Evolutionary conservation across 2,888 invertebrate species (phyloP).

Genomic region (Sphaerophoria rueppellii): DNA sequence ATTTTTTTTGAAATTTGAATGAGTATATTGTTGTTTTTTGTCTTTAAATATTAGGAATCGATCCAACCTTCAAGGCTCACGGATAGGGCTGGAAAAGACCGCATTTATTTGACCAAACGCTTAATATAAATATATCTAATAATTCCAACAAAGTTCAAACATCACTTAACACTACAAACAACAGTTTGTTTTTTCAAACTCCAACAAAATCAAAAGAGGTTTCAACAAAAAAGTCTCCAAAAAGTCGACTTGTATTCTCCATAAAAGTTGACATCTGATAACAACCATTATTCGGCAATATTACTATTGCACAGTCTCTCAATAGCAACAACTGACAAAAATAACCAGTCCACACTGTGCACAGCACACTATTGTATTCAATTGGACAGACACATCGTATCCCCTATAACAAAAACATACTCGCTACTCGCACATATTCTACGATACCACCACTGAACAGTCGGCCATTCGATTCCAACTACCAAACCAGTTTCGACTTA

Average conservation of each 20-base stretch:
- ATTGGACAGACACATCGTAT: neutral
- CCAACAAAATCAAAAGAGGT: constrained; percentile 17
- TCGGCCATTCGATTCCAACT: constrained; percentile 59
- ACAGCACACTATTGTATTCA: constrained; percentile 23
- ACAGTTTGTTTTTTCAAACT: constrained; percentile 23
- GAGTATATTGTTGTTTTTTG: too few relatives aligned
- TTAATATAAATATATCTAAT: neutral
- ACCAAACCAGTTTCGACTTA: constrained; percentile 81
- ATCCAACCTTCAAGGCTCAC: too few relatives aligned
- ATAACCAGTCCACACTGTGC: constrained; percentile 43
- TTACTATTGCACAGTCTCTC: constrained; percentile 53
- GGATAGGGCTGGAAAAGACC: too few relatives aligned
- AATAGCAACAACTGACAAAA: constrained; percentile 16
- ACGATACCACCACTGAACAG: constrained; percentile 32
- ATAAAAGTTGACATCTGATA: constrained; percentile 66
- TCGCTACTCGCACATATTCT: constrained; percentile 22
- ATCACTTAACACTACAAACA: constrained; percentile 11
- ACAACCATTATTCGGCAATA: constrained; percentile 45
- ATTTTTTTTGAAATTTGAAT: too few relatives aligned
- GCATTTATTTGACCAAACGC: neutral
- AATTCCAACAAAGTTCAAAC: constrained; percentile 24
- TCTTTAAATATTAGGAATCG: too few relatives aligned
- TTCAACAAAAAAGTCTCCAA: constrained; percentile 61
- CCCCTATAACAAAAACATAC: constrained; percentile 7
- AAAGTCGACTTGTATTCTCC: constrained; percentile 57